phyloP scores from a whole-genome alignment of 1,140 invertebrate genomes.

The Trichomalopsis sarcophagae region DNA sequence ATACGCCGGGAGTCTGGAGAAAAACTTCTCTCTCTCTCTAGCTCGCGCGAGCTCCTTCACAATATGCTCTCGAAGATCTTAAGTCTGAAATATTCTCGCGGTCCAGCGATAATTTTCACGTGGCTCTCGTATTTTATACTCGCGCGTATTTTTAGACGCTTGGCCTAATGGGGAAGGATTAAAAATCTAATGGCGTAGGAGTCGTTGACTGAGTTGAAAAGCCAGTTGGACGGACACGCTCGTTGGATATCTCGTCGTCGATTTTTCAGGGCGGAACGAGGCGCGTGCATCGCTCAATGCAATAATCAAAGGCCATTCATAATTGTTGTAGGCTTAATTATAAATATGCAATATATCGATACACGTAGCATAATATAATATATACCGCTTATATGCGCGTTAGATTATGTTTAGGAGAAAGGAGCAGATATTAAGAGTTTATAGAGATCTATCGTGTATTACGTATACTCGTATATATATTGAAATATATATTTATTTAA shows the following conservation, averaged over 20 bases:
- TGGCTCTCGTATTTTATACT: neutral
- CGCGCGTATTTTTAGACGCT: neutral
- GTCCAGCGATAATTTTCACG: neutral
- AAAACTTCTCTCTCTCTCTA: constrained; percentile 15
- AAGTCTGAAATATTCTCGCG: constrained; percentile 8
- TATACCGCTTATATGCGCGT: constrained; percentile 46
- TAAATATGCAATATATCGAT: constrained; percentile 51
- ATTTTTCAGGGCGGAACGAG: constrained; percentile 46
- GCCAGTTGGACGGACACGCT: neutral
- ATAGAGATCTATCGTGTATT: neutral
- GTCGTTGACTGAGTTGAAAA: constrained; percentile 3
- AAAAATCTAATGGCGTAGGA: constrained; percentile 18
- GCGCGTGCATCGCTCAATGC: constrained; percentile 65
- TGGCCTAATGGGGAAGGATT: neutral
- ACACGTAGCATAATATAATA: constrained; percentile 48
- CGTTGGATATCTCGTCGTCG: neutral
- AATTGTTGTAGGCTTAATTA: constrained; percentile 62
- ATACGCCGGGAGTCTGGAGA: constrained; percentile 42
- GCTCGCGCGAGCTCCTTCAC: neutral
- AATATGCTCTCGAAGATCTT: constrained; percentile 20
- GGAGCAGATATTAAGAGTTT: neutral
- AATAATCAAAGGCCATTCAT: constrained; percentile 71
- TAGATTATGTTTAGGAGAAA: constrained; percentile 19
- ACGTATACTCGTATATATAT: neutral
- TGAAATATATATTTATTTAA: constrained; percentile 28